These are phyloP conservation scores for Notolabrus celidotus DNA, from an alignment of 2,797 vertebrate genomes.

Conservation along the genomic window DNA sequence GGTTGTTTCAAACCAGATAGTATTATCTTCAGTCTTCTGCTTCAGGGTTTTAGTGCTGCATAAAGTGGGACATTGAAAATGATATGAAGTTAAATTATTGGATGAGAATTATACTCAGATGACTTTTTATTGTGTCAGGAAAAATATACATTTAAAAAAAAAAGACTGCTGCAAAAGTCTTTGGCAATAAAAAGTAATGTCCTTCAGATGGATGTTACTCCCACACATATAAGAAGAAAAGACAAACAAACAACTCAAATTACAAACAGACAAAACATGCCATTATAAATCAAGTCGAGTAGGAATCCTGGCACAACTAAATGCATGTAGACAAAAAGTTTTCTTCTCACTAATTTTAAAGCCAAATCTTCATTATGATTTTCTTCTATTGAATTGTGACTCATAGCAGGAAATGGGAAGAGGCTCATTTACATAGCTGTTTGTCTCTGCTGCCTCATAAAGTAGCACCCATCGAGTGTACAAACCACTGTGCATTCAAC, in stretches of 20 bases:
- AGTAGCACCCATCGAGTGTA: conserved; percentile 57
- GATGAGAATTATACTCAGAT: too few species aligned
- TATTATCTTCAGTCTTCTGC: too few species aligned
- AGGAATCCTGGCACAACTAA: neutral
- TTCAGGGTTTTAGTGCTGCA: too few species aligned
- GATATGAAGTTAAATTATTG: too few species aligned
- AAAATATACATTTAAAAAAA: neutral
- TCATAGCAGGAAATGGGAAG: conserved; percentile 53
- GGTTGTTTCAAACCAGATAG: too few species aligned
- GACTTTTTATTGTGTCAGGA: conserved; percentile 3
- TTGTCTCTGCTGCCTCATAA: conserved; percentile 68
- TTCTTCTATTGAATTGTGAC: conserved; percentile 54
- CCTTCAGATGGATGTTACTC: neutral
- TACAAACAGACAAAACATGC: too few species aligned
- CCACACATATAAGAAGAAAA: conserved; percentile 12
- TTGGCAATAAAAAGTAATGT: neutral
- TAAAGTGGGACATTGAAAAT: too few species aligned
- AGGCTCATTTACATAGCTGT: conserved; percentile 67
- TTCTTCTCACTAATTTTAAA: conserved; percentile 12
- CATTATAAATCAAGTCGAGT: too few species aligned
- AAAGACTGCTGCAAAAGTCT: neutral
- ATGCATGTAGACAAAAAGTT: neutral
- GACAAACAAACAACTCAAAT: neutral
- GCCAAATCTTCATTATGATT: conserved; percentile 20
- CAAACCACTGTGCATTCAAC: conserved; percentile 58